These are phyloP conservation scores for Tachystola acroxantha DNA, from an alignment of 2,888 invertebrate species.

Conservation along the genomic window DNA sequence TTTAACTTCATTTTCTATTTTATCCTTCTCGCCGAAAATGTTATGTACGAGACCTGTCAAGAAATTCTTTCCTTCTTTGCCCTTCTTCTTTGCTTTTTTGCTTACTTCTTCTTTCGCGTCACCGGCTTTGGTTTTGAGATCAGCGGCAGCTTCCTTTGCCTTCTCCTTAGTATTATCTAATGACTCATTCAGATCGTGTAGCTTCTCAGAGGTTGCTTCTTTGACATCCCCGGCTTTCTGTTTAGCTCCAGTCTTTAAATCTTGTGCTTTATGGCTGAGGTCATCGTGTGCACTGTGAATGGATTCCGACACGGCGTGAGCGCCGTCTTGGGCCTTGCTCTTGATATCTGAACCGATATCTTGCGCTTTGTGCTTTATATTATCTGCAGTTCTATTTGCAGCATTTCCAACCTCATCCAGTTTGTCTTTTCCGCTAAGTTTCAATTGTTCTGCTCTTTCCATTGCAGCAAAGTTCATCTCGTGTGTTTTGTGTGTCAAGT, in stretches of 20 bases:
- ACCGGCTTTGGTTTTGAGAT: conserved; percentile 28
- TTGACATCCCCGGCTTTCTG: conserved; percentile 41
- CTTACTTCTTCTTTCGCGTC: conserved; percentile 47
- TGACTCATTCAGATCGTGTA: conserved; percentile 45
- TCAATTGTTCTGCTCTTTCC: conserved; percentile 56
- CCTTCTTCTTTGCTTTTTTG: conserved; percentile 59
- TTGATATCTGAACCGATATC: conserved; percentile 30
- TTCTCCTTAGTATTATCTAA: conserved; percentile 48
- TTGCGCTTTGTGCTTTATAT: conserved; percentile 37
- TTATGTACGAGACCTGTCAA: conserved; percentile 64
- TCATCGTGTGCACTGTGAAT: conserved; percentile 37
- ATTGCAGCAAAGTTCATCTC: conserved; percentile 54
- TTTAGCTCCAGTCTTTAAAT: conserved; percentile 40
- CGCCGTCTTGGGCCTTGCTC: conserved; percentile 42
- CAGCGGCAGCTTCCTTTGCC: conserved; percentile 34
- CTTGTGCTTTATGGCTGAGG: conserved; percentile 39
- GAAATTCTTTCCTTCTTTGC: conserved; percentile 66
- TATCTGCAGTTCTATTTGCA: conserved; percentile 37
- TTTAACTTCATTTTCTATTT: conserved; percentile 58
- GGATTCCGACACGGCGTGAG: conserved; percentile 42
- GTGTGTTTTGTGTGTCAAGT: conserved; percentile 55
- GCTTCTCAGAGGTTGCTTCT: conserved; percentile 40
- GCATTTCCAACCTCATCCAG: conserved; percentile 42
- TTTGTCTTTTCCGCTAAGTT: conserved; percentile 38
- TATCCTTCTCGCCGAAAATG: conserved; percentile 68